phyloP scores from a whole-genome alignment of 2,113 vertebrate genomes.

The Polypterus bichir region DNA sequence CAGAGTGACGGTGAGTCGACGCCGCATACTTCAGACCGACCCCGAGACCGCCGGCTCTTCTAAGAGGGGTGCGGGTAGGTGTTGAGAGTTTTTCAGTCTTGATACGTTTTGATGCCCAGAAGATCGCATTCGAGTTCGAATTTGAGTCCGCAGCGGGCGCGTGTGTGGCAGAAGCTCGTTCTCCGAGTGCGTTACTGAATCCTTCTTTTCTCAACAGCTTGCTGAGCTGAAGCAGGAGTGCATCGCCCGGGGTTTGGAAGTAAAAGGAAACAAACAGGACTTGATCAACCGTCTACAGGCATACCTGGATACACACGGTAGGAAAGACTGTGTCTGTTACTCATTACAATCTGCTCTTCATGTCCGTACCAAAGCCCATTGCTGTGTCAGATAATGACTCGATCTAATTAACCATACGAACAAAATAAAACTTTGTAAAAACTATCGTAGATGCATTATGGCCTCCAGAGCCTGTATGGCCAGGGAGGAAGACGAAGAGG shows the following conservation, averaged over 20 bases:
- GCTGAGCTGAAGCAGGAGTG: slow-evolving; percentile 84
- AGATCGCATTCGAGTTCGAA: background rate
- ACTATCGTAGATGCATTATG: background rate
- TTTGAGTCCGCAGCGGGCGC: no score
- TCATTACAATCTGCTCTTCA: background rate
- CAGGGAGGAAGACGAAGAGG: no score
- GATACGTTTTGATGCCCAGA: background rate
- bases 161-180: background rate
- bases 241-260: slow-evolving; percentile 69
- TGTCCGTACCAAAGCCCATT: background rate
- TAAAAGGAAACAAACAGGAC: slow-evolving; percentile 83
- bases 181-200: background rate
- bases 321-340: slow-evolving; percentile 17
- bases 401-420: no score
- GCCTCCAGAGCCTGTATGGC: no score
- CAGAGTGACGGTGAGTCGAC: no score
- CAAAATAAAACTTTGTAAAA: background rate
- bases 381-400: background rate
- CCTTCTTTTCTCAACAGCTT: slow-evolving; percentile 42
- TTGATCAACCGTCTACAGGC: slow-evolving; percentile 73
- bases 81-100: background rate
- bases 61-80: background rate
- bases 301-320: slow-evolving; percentile 80
- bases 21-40: no score
- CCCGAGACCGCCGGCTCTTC: background rate